phyloP scores from a whole-genome alignment of 53 echinoderm and acorn worm genomes.

The Paracentrotus lividus region DNA sequence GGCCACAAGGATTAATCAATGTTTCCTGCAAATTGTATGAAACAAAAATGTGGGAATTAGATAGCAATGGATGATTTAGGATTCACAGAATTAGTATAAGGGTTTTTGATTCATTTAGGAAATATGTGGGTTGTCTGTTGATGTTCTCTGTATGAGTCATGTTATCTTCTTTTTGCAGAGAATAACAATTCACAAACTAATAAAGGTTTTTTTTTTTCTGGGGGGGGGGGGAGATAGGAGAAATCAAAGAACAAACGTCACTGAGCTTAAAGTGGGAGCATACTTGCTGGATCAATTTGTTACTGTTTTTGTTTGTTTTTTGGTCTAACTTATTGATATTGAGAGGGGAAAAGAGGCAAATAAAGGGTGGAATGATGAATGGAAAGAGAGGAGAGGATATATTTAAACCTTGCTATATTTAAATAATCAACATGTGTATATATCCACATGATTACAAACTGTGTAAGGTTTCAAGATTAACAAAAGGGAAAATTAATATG shows the following conservation, averaged over 20 bases:
- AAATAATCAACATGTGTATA: too few relatives aligned
- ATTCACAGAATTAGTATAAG: conserved; percentile 11
- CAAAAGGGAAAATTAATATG: too few relatives aligned
- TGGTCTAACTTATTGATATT: not conserved
- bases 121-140: conserved; percentile 23
- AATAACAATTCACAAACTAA: not conserved
- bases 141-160: conserved; percentile 30
- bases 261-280: too few relatives aligned
- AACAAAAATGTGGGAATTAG: not conserved
- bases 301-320: not conserved
- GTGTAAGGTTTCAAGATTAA: too few relatives aligned
- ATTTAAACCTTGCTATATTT: too few relatives aligned
- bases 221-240: not conserved
- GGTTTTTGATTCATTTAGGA: not conserved
- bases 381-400: not conserved
- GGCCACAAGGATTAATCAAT: not conserved
- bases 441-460: too few relatives aligned
- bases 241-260: not conserved
- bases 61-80: not conserved
- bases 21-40: not conserved
- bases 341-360: not conserved
- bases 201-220: not conserved
- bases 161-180: not conserved
- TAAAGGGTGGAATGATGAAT: not conserved
- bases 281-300: not conserved